phyloP scores from a whole-genome alignment of 2,113 vertebrate genomes.

The Sigmodon hispidus region DNA sequence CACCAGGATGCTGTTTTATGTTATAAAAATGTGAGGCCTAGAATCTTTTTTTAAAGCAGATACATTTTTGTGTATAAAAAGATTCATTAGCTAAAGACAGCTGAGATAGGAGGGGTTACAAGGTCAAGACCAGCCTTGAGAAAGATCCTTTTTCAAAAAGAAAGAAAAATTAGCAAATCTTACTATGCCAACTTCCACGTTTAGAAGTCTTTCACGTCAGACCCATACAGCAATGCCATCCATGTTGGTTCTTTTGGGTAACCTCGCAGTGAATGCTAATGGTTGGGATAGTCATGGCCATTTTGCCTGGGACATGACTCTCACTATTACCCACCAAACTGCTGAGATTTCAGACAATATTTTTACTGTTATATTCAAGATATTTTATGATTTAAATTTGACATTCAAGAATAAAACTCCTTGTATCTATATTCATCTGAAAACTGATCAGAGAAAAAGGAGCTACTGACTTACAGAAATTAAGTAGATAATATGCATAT shows the following conservation, averaged over 20 bases:
- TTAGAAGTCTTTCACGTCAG: not conserved
- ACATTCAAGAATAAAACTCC: not conserved
- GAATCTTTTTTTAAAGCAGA: not conserved
- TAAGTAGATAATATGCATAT: not conserved
- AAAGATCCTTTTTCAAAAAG: not conserved
- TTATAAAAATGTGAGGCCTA: not conserved
- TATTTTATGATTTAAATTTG: not conserved
- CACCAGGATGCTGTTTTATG: not conserved
- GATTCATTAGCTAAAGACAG: not conserved
- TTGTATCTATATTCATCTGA: not conserved
- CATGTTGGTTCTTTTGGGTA: not conserved
- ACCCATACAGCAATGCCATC: not conserved
- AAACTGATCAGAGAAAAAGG: not conserved
- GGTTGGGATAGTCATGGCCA: not conserved
- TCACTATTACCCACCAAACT: not conserved
- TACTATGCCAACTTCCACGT: rapidly evolving
- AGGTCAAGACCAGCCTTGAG: not conserved
- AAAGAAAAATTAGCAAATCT: not conserved
- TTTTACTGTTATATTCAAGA: not conserved
- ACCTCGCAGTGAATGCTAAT: not conserved
- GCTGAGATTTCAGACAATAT: not conserved
- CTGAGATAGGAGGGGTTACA: not conserved
- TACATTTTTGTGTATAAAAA: not conserved
- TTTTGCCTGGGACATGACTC: not conserved
- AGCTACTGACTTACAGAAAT: not conserved